Conservation (phyloP, 2,888 invertebrate species). For the Metellina segmentata region DNA sequence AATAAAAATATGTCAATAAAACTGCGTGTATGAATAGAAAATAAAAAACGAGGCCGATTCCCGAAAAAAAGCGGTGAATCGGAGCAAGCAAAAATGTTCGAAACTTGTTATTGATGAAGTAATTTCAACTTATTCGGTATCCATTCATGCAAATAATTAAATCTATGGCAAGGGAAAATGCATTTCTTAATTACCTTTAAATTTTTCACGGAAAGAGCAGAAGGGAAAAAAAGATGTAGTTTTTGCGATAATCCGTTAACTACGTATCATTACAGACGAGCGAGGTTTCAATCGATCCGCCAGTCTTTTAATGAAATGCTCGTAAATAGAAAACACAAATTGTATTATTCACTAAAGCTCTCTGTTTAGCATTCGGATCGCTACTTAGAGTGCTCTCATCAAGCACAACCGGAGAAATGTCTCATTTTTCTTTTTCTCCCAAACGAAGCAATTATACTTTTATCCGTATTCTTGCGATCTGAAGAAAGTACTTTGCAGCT, state of each 20-base stretch:
- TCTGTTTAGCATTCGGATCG: slow-evolving; percentile 62
- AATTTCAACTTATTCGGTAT: slow-evolving; percentile 71
- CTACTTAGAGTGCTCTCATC: neutral
- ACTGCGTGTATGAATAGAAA: slow-evolving; percentile 33
- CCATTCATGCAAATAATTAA: slow-evolving; percentile 75
- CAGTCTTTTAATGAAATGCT: slow-evolving; percentile 66
- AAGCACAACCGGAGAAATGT: neutral
- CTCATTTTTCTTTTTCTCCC: neutral
- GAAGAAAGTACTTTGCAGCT: neutral
- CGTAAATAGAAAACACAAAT: slow-evolving; percentile 68
- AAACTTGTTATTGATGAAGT: slow-evolving; percentile 74
- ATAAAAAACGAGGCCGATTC: slow-evolving; percentile 30
- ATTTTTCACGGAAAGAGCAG: slow-evolving; percentile 58
- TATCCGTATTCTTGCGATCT: neutral
- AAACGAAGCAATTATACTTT: slow-evolving; percentile 8
- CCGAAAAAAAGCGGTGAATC: slow-evolving; percentile 4
- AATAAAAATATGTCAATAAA: slow-evolving; percentile 65
- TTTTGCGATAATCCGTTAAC: slow-evolving; percentile 75
- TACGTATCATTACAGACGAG: slow-evolving; percentile 67
- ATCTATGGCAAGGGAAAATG: slow-evolving; percentile 65
- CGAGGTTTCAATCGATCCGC: slow-evolving; percentile 48
- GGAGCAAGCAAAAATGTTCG: slow-evolving; percentile 60
- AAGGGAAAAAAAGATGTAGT: slow-evolving; percentile 60
- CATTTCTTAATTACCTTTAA: slow-evolving; percentile 76
- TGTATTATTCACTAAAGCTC: slow-evolving; percentile 52